phyloP scores from a whole-genome alignment of 2,113 vertebrate species.

The Hemicordylus capensis region DNA sequence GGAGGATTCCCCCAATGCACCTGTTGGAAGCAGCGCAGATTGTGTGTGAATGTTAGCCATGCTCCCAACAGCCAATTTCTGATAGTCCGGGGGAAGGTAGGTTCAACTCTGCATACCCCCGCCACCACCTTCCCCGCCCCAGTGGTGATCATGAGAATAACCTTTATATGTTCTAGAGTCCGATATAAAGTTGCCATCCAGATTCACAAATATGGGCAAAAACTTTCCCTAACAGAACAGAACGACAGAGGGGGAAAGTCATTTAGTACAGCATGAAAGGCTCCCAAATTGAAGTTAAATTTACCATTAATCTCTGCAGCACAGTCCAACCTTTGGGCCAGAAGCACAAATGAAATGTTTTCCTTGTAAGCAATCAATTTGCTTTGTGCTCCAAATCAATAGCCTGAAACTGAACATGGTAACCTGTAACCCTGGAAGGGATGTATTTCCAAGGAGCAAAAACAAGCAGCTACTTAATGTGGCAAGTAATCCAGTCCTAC shows the following conservation, averaged over 20 bases:
- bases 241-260: not conserved
- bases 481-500: not conserved
- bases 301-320: constrained; percentile 52
- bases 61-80: no score
- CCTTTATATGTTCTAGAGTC: no score
- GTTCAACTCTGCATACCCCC: no score
- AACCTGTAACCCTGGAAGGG: not conserved
- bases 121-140: no score
- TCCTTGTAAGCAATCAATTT: not conserved
- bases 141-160: no score
- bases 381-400: not conserved
- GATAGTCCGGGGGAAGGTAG: no score
- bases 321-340: constrained; percentile 15
- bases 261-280: constrained; percentile 45
- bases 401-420: not conserved
- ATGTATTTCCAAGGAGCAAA: constrained; percentile 1
- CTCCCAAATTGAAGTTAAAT: constrained; percentile 44
- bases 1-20: no score
- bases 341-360: constrained; percentile 21
- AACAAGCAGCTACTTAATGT: not conserved
- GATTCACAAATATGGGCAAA: constrained; percentile 44
- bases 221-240: constrained; percentile 40
- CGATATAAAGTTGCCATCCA: not conserved
- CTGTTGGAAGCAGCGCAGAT: no score
- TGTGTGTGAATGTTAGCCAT: no score